Percentiles rank a stretch among this genome's conserved stretches.
Evolutionary conservation across 2,797 vertebrate genomes (phyloP).

Genomic region (Enteromius trimaculatus): DNA sequence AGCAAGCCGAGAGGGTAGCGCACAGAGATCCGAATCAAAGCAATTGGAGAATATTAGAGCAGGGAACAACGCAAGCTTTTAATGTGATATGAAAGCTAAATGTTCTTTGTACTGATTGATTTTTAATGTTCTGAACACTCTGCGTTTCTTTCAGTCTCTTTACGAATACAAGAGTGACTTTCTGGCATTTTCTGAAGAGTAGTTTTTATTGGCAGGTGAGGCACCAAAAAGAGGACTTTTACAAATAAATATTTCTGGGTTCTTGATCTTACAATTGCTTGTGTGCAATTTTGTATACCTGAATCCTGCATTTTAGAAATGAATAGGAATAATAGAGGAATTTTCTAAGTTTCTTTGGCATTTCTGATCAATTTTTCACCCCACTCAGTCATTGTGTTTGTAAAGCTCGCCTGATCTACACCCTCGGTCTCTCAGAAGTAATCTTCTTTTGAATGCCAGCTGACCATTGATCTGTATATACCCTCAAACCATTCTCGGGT

Average conservation of each 20-base stretch:
- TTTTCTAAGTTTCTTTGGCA: neutral
- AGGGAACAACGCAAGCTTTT: conserved; percentile 34
- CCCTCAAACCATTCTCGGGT: neutral
- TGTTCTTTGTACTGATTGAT: conserved; percentile 42
- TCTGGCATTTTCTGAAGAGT: neutral
- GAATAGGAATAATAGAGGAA: neutral
- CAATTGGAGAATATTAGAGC: conserved; percentile 38
- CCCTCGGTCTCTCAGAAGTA: conserved; percentile 20
- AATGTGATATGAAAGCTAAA: conserved; percentile 37
- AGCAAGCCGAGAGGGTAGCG: conserved; percentile 13
- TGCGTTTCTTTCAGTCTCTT: neutral
- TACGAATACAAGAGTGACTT: conserved; percentile 28
- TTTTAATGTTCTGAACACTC: conserved; percentile 43
- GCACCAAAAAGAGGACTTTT: neutral
- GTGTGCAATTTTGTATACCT: neutral
- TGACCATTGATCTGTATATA: conserved; percentile 44
- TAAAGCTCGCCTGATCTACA: conserved; percentile 5
- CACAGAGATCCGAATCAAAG: conserved; percentile 26
- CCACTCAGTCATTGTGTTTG: conserved; percentile 6
- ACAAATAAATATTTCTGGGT: neutral
- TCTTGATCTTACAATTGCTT: neutral
- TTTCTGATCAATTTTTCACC: conserved; percentile 18
- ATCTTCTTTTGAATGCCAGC: conserved; percentile 38
- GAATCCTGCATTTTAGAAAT: neutral
- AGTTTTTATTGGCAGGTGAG: neutral